Base-by-base conservation (phyloP, 2,797 vertebrate genomes). In the Martes flavigula region DNA sequence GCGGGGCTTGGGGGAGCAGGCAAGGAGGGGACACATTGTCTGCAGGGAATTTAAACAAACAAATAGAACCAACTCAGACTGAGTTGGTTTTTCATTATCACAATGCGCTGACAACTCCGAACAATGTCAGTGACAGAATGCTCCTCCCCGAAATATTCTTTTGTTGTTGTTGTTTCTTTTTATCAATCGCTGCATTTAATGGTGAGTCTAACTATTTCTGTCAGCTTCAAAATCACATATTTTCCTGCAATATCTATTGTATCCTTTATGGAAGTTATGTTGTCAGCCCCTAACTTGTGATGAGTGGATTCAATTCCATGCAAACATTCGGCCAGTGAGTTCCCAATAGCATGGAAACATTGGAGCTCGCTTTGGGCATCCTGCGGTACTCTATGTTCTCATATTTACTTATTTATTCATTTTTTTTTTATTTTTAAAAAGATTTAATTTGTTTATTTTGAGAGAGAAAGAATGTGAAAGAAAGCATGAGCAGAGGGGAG, bases 231-330 rank as follows among this genome's bases (percentile, higher is more conserved):
- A 35, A 18, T 58, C 64, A 66, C 40, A 14, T 1, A 8, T 12
- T 18, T 72, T 60, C 87, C 48, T 68, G 64, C 46, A 25, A 5
- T 21, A 5, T 2, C 12, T n/a, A 0, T 8, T 17, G 9, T 25
- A 2, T 62, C 32, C 23, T 5, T 4, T 2, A 0, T 7, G 20
- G 58, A 77, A 58, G 23, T 46, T 58, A 2, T 0, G 6, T 5
- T 1, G 11, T 25, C 10, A 10, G 20, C 30, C 25, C 40, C 38
- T 7, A 17, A 5, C 58, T 3, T 13, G 32, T 0, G 1, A 17
- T 6, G 32, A 0, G 0, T 3, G 54, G 21, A 43, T 54, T 54
- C 64, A n/a, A 7, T 5, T 12, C 2, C 14, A 9, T 2, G 13
- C 0, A 1, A 35, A 25, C 30, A 0, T 27, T 46, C 2, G 35